Evolutionary conservation across 2,888 invertebrate genomes (phyloP).

Genomic region (Unio pictorum): DNA sequence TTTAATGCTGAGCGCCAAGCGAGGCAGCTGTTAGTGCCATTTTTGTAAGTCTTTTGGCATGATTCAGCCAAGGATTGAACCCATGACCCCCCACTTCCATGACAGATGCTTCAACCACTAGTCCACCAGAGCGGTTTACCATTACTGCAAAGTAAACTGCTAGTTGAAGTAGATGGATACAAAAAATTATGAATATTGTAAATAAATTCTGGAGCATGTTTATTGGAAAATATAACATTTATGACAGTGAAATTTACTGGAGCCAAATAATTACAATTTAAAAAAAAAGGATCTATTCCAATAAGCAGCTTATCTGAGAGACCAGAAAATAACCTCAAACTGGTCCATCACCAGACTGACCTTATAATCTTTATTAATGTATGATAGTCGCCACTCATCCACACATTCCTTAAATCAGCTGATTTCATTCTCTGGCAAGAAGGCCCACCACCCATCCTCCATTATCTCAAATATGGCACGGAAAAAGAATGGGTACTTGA

Average conservation of each 20-base stretch:
- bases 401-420: slow-evolving; percentile 84
- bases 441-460: slow-evolving; percentile 96
- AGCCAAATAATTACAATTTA: too few relatives aligned
- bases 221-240: neutral
- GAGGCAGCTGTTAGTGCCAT: too few relatives aligned
- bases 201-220: too few relatives aligned
- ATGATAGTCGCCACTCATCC: slow-evolving; percentile 94
- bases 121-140: too few relatives aligned
- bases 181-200: too few relatives aligned
- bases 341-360: slow-evolving; percentile 66
- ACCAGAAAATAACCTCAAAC: neutral
- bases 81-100: too few relatives aligned
- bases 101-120: too few relatives aligned
- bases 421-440: slow-evolving; percentile 90
- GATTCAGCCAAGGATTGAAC: too few relatives aligned
- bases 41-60: too few relatives aligned
- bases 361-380: slow-evolving; percentile 90
- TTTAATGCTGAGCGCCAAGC: too few relatives aligned
- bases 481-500: slow-evolving; percentile 96
- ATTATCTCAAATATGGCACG: slow-evolving; percentile 90
- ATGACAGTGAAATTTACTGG: neutral
- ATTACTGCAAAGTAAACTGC: too few relatives aligned
- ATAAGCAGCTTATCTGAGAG: neutral
- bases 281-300: neutral
- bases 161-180: too few relatives aligned